Conservation (phyloP, 1,140 invertebrate genomes). For the Drosophila bipectinata region DNA sequence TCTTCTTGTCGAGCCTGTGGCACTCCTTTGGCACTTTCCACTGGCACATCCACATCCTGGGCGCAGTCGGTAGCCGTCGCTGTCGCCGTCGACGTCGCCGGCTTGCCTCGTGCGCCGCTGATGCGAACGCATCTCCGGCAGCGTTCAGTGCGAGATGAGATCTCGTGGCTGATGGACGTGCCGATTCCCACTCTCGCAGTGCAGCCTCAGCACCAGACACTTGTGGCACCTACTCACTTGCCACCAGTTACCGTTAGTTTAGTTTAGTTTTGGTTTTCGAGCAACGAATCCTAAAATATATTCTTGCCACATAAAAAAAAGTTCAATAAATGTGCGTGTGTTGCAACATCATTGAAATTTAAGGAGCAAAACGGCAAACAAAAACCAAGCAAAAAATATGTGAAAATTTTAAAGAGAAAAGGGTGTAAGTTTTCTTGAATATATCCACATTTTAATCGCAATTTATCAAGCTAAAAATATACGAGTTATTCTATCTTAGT, state of each 20-base stretch:
- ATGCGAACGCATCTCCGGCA: conserved; percentile 40
- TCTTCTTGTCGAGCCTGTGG: background rate
- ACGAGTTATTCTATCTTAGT: background rate
- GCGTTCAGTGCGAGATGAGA: conserved; percentile 83
- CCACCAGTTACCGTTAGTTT: conserved; percentile 6
- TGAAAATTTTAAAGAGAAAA: conserved; percentile 53
- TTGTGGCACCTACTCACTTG: conserved; percentile 42
- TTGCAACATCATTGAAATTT: conserved; percentile 18
- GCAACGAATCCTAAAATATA: conserved; percentile 3
- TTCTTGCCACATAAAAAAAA: background rate
- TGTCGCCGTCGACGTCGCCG: conserved; percentile 51
- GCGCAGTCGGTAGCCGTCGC: conserved; percentile 48
- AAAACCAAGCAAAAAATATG: conserved; percentile 61
- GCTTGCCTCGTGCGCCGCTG: conserved; percentile 57
- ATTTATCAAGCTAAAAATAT: background rate
- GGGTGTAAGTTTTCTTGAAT: conserved; percentile 52
- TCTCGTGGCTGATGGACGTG: conserved; percentile 84
- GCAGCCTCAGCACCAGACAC: conserved; percentile 52
- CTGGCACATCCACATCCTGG: conserved; percentile 53
- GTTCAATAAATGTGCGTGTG: conserved; percentile 40
- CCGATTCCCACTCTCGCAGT: conserved; percentile 70
- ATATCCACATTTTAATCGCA: background rate
- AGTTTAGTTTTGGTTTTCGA: conserved; percentile 21
- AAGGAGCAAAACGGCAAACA: conserved; percentile 21
- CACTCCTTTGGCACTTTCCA: conserved; percentile 38